Base-by-base conservation (phyloP, 1,140 invertebrate species). In the Apis cerana region DNA sequence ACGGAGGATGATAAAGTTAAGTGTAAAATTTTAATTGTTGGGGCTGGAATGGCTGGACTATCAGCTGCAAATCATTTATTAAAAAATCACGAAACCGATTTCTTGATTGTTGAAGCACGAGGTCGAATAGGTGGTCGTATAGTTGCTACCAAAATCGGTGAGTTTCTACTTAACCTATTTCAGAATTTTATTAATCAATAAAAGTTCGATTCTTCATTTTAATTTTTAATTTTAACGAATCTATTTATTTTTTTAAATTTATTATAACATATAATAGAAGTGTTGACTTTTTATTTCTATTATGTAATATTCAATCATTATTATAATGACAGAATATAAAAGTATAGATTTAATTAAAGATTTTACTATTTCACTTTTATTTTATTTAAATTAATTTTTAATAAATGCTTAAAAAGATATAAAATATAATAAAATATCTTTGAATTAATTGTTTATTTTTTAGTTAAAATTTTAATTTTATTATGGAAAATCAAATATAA, bases 21-120 rank as follows among this genome's bases (percentile, higher is more conserved):
- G 19, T 96, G 94, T 91, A 97, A 97, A 95, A 95, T 98, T 81
- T 93, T 98, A 84, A 98, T 98, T 90, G 96, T 98, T 89, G 98
- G 98, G 54, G 97, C 96, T 86, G 97, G 98, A 79, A 97, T 98
- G 94, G 97, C 97, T 76, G 98, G 98, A 50, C 92, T 98, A 75
- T 96, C 97, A 19, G 97, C 97, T 43, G 98, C 97, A 21, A 97
- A 97, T 95, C 96, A 97, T 92, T 95, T 98, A 80, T 90, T 97
- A 15, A 97, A 97, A 93, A 97, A 97, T 94, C 96, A 96, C 50
- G 96, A 97, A 91, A 95, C 95, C 58, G 96, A 98, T 94, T 97
- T 97, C 94, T 94, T 96, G 88, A 95, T 98, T 86, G 94, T 98
- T 77, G 97, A 98, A 94, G 97, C 97, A 52, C 94, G 97, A 84